These are phyloP conservation scores for Chlorodrepanis virens DNA, from an alignment of 2,113 vertebrate genomes.

Conservation along the genomic window DNA sequence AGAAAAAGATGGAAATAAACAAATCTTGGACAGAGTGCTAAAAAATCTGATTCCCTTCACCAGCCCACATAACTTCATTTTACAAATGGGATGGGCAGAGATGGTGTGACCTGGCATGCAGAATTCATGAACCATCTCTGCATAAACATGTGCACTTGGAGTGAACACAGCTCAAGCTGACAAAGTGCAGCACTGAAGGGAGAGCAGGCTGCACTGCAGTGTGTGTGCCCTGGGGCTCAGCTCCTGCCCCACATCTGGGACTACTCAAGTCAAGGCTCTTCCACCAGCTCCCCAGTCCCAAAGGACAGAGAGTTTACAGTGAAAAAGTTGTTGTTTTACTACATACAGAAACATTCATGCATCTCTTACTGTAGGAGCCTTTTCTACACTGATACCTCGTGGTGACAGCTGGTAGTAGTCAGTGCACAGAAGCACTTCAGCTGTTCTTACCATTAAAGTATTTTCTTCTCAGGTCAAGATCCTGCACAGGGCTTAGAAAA, in stretches of 20 bases:
- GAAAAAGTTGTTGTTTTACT: not conserved
- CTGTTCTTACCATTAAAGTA: not conserved
- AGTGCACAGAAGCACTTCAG: not conserved
- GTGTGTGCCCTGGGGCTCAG: not conserved
- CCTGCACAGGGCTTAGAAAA: not conserved
- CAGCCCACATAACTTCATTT: not conserved
- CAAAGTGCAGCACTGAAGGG: not conserved
- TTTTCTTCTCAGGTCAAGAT: not conserved
- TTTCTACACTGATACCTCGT: rapidly evolving
- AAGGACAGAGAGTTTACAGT: not conserved
- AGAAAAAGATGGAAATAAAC: not conserved
- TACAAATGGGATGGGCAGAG: not conserved
- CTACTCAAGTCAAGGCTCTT: not conserved
- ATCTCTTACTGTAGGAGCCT: not conserved
- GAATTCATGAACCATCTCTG: not conserved
- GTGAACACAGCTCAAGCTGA: not conserved
- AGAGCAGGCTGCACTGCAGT: not conserved
- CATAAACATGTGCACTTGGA: not conserved
- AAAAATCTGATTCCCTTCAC: not conserved
- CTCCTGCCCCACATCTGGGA: not conserved
- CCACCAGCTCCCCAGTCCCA: not conserved
- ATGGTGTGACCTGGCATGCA: not conserved
- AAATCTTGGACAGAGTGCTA: not conserved
- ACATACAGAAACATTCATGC: rapidly evolving
- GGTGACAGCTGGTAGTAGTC: not conserved